Percentiles rank a stretch among this genome's conserved stretches.
These are phyloP conservation scores for Cataglyphis cursor DNA, from an alignment of 2,888 invertebrate genomes.

Conservation along the genomic window DNA sequence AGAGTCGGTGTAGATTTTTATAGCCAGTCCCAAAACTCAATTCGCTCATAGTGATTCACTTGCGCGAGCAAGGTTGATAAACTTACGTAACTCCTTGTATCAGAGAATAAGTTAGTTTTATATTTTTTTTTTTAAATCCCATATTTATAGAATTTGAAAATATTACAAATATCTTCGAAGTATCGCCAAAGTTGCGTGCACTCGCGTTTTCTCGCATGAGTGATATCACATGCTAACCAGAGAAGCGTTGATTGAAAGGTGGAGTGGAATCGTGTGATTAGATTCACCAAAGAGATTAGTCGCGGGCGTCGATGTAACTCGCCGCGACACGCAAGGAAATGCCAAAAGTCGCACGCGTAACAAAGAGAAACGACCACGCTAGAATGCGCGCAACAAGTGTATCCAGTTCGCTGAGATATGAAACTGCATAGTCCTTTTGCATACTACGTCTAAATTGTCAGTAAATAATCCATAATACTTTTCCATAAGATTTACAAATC, in stretches of 20 bases:
- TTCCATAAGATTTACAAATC: not conserved
- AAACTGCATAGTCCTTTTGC: constrained; percentile 4
- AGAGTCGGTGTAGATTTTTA: not conserved
- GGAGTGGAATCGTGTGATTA: constrained; percentile 7
- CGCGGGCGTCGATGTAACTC: not conserved
- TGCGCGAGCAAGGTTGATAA: constrained; percentile 5
- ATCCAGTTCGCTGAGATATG: constrained; percentile 42
- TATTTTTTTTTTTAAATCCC: not conserved
- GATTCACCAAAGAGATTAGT: not conserved
- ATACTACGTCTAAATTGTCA: not conserved
- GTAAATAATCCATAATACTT: constrained; percentile 3
- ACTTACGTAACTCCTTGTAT: not conserved
- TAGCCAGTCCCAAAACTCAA: not conserved
- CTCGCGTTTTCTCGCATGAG: not conserved
- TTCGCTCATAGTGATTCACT: constrained; percentile 10
- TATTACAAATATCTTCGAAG: not conserved
- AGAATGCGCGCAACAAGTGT: constrained; percentile 72
- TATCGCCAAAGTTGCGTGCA: not conserved
- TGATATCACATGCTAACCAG: not conserved
- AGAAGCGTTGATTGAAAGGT: not conserved
- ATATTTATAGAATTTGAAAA: not conserved
- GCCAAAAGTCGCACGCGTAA: constrained; percentile 48
- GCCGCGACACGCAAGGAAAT: not conserved
- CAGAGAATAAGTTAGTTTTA: not conserved
- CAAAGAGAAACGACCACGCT: constrained; percentile 51